Evolutionary conservation across 1,140 invertebrate genomes (phyloP).

Genomic region (Parapsyche elsis): DNA sequence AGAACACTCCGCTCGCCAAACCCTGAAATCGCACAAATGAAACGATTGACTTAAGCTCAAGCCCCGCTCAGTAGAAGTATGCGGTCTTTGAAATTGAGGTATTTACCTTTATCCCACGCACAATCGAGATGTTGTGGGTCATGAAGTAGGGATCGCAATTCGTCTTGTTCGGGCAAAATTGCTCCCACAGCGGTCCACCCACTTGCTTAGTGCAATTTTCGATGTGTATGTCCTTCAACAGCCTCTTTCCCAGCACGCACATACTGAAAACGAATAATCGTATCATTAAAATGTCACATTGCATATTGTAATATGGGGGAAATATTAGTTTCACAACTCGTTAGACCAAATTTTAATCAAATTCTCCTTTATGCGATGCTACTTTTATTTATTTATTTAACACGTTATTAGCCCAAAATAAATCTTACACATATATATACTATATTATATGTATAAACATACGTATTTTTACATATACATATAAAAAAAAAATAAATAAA

Average conservation of each 20-base stretch:
- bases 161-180: constrained; percentile 77
- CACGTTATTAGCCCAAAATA: too few species aligned
- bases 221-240: constrained; percentile 81
- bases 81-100: too few species aligned
- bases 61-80: too few species aligned
- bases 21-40: constrained; percentile 64
- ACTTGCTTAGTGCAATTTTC: constrained; percentile 82
- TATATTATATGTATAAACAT: too few species aligned
- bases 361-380: too few species aligned
- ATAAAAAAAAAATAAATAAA: too few species aligned
- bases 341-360: too few species aligned
- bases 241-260: constrained; percentile 90
- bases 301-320: too few species aligned
- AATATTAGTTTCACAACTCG: too few species aligned
- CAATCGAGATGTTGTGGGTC: constrained; percentile 69
- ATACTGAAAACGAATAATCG: constrained; percentile 74
- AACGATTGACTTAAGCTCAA: constrained; percentile 2
- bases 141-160: constrained; percentile 84
- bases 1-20: constrained; percentile 82
- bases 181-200: constrained; percentile 71
- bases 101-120: constrained; percentile 78
- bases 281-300: neutral
- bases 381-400: too few species aligned
- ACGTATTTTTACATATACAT: too few species aligned
- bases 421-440: too few species aligned